Percentiles rank a stretch among this genome's conserved stretches.
Conservation (phyloP, 1,140 invertebrate species). For the Neuroterus valhalla region DNA sequence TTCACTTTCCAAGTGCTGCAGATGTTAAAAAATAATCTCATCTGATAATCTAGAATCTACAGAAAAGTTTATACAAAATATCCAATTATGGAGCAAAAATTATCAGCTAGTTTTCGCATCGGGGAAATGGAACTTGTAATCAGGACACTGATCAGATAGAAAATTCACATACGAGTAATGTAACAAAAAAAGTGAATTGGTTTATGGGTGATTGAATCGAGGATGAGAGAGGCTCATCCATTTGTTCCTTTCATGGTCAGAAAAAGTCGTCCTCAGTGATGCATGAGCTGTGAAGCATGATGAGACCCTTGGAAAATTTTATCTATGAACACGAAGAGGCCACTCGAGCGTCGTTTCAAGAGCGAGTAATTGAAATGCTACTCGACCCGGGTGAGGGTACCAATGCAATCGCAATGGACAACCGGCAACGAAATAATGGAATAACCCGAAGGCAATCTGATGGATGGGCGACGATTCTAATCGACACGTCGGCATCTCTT, state of each 20-base stretch:
- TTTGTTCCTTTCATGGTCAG: conserved; percentile 35
- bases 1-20: too few species aligned
- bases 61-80: too few species aligned
- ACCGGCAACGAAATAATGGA: conserved; percentile 51
- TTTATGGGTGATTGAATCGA: conserved; percentile 1
- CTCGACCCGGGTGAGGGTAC: conserved; percentile 44
- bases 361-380: conserved; percentile 61
- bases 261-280: conserved; percentile 49
- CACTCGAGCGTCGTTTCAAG: conserved; percentile 52
- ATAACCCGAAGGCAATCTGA: conserved; percentile 50
- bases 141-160: too few species aligned
- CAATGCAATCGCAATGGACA: conserved; percentile 39
- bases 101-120: too few species aligned
- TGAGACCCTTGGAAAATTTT: conserved; percentile 46
- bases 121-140: too few species aligned
- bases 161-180: not conserved
- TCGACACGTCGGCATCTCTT: conserved; percentile 45
- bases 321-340: conserved; percentile 52
- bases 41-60: too few species aligned
- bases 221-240: conserved; percentile 8
- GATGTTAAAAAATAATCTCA: too few species aligned
- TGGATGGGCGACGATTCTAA: conserved; percentile 47
- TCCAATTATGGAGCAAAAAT: too few species aligned
- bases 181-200: not conserved
- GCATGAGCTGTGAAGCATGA: conserved; percentile 56